Percentiles rank a stretch among this genome's conserved stretches.
These are phyloP conservation scores for Druon quercuslanigerum DNA, from an alignment of 1,140 invertebrate genomes.

Conservation along the genomic window DNA sequence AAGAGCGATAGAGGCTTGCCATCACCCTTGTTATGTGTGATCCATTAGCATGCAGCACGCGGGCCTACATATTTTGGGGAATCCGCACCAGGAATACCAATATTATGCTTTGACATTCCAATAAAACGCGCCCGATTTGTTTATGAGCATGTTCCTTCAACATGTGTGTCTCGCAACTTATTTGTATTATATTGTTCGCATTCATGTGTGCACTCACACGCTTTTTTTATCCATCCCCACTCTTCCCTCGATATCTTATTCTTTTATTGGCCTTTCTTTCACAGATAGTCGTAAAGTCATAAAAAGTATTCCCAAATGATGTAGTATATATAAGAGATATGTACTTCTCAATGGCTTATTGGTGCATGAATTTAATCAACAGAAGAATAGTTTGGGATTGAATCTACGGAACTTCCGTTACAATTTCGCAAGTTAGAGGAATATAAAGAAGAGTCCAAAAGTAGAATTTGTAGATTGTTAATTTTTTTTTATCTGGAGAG, in stretches of 20 bases:
- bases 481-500: no score
- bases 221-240: neutral
- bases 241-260: neutral
- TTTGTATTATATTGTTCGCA: neutral
- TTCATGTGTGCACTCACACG: neutral
- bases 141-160: constrained; percentile 70
- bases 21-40: constrained; percentile 53
- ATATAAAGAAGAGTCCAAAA: no score
- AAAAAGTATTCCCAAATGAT: neutral
- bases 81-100: constrained; percentile 74
- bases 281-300: neutral
- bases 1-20: constrained; percentile 52
- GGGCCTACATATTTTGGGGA: constrained; percentile 75
- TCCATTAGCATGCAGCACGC: constrained; percentile 74
- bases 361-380: no score
- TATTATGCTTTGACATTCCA: constrained; percentile 76
- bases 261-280: neutral
- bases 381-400: no score
- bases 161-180: constrained; percentile 7
- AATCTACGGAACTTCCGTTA: no score
- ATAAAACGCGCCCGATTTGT: constrained; percentile 76
- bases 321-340: no score
- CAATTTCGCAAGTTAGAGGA: no score
- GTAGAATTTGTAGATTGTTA: no score
- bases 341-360: no score